A percentile compares a stretch with the other conserved stretches of the same genome.
These are phyloP conservation scores for Redunca redunca DNA, from an alignment of 2,113 vertebrate species.

Conservation along the genomic window DNA sequence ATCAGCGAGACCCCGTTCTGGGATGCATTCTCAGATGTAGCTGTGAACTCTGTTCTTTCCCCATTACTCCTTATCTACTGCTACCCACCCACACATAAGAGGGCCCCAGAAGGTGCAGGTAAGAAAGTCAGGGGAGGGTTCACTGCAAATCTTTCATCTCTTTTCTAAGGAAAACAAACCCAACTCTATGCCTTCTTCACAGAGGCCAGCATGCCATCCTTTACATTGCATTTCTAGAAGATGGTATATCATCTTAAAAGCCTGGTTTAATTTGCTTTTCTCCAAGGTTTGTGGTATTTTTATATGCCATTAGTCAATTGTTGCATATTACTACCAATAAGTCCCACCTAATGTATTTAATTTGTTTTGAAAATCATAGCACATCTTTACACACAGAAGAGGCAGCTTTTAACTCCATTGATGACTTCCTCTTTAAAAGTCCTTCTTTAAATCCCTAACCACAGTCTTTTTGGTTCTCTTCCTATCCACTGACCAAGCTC, in stretches of 20 bases:
- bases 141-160: not conserved
- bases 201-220: not conserved
- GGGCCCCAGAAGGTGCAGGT: not conserved
- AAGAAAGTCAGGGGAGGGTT: not conserved
- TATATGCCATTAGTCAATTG: conserved; percentile 67
- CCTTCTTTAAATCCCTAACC: conserved; percentile 61
- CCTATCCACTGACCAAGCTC: conserved; percentile 57
- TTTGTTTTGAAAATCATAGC: conserved; percentile 68
- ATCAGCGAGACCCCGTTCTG: not conserved
- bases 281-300: conserved; percentile 71
- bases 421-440: conserved; percentile 66
- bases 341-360: conserved; percentile 70
- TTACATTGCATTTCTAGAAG: conserved; percentile 37
- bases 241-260: conserved; percentile 68
- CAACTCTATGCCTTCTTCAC: not conserved
- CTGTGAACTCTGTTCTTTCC: not conserved
- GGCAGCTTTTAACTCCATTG: conserved; percentile 63
- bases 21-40: not conserved
- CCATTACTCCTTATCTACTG: not conserved
- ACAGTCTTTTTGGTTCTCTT: conserved; percentile 63
- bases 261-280: conserved; percentile 56
- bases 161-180: conserved; percentile 24
- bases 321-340: conserved; percentile 52
- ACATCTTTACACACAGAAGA: conserved; percentile 60
- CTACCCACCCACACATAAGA: not conserved